Percentiles rank a stretch among this genome's conserved stretches.
Evolutionary conservation across 2,888 invertebrate genomes (phyloP).

Genomic region (Protodeltote pygarga): DNA sequence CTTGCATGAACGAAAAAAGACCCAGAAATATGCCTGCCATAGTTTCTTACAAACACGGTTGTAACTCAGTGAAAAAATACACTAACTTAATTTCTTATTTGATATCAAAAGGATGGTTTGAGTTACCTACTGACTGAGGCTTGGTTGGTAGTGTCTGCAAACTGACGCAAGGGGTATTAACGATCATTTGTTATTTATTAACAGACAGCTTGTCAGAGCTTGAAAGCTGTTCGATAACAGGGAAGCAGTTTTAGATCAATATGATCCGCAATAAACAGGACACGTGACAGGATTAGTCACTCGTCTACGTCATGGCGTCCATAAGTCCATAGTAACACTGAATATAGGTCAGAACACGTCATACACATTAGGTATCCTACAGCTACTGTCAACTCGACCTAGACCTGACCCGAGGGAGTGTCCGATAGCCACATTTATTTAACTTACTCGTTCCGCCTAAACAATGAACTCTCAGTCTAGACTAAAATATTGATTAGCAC

Average conservation of each 20-base stretch:
- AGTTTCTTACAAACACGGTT: no score
- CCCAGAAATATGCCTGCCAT: no score
- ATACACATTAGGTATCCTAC: background rate
- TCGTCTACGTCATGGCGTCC: conserved; percentile 14
- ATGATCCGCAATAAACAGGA: conserved; percentile 3
- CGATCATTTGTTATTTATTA: no score
- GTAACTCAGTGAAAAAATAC: no score
- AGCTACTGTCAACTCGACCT: background rate
- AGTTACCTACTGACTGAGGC: no score
- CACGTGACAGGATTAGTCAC: conserved; percentile 5
- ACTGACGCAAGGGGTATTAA: no score
- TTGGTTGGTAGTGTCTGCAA: no score
- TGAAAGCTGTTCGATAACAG: no score
- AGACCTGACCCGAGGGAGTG: background rate
- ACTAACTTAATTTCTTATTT: no score
- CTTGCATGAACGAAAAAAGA: no score
- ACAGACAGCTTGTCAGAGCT: no score
- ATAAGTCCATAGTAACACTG: conserved; percentile 7
- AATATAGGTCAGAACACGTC: conserved; percentile 18
- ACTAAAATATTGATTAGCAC: conserved; percentile 41
- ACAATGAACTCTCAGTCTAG: conserved; percentile 40
- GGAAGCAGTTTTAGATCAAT: conserved; percentile 7
- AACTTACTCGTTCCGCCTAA: background rate
- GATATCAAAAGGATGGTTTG: no score
- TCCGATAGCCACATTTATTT: background rate